Percentiles rank a stretch among this genome's conserved stretches.
Conservation (phyloP, 2,888 invertebrate species). For the Agapostemon virescens region DNA sequence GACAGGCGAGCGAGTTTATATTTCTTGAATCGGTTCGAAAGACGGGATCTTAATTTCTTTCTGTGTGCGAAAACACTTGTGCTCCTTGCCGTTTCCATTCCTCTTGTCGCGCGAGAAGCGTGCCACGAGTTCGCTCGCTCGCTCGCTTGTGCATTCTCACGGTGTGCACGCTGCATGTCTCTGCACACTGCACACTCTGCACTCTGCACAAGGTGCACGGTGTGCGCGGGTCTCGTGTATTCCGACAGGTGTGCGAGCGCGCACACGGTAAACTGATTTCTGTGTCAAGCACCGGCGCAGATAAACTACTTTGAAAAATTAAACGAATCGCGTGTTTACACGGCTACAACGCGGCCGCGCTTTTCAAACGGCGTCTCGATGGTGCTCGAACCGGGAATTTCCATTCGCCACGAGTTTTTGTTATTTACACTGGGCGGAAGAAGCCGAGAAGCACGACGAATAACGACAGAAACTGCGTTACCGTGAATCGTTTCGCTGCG, state of each 20-base stretch:
- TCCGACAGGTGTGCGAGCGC: slow-evolving; percentile 1
- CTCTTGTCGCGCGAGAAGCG: neutral
- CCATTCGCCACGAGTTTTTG: slow-evolving; percentile 43
- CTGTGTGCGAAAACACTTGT: slow-evolving; percentile 41
- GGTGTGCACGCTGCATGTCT: neutral
- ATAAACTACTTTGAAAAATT: slow-evolving; percentile 57
- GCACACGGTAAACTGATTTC: slow-evolving; percentile 47
- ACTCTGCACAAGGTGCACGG: neutral
- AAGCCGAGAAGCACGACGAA: neutral
- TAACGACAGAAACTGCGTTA: slow-evolving; percentile 10
- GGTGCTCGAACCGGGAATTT: slow-evolving; percentile 42
- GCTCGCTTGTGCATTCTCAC: neutral
- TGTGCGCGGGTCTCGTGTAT: neutral
- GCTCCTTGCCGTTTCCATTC: slow-evolving; percentile 40
- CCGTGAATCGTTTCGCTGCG: slow-evolving; percentile 11
- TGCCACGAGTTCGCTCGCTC: neutral
- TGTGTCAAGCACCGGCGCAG: slow-evolving; percentile 42
- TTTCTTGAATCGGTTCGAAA: slow-evolving; percentile 58
- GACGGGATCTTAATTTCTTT: slow-evolving; percentile 58
- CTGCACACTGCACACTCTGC: neutral
- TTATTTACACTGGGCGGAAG: slow-evolving; percentile 40
- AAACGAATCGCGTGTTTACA: slow-evolving; percentile 49
- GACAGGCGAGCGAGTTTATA: slow-evolving; percentile 51
- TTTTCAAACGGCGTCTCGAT: slow-evolving; percentile 40
- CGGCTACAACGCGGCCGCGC: slow-evolving; percentile 36